Evolutionary conservation across 2,888 invertebrate genomes (phyloP), one percentile per base, ranked within the genome.

Genomic region (Sinhomidia bicolor): DNA sequence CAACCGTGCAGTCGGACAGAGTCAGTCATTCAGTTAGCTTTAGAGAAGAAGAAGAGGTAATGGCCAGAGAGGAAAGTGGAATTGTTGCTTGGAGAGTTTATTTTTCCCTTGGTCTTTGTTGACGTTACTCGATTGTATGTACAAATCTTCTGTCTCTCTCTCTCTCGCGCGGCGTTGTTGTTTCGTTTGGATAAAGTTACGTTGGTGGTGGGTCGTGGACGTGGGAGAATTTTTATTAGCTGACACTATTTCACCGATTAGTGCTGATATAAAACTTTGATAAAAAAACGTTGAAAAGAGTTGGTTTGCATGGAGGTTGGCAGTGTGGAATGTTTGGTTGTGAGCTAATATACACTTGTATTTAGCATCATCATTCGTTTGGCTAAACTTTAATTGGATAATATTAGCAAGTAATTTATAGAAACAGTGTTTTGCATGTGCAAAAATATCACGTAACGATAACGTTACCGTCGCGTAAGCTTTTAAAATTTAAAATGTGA

Each of bases 221-320:
- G 88, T 88, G 83, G 88, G 88, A 88, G 83, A 88, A 83, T 88
- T 88, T 83, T 83, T 88, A 88, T 88, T 88, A 71, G 60, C 57
- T 79, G 79, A 83, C 83, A 88, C 79, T 84, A 54, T 71, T 88
- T 60, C 7, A n/a, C 65, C 65, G 7, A 65, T 32, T 65, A 32
- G 65, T 65, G 14, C n/a, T n/a, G 32, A 65, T 65, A 65, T 65
- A 6, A 17, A 57, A 20, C n/a, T 57, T 57, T 29, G 26, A 54
- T 54, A 54, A 4, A 54, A 54, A 36, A 36, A 36, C 7, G 36
- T 3, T 36, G 36, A 36, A 62, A 4, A 29, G 14, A 14, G 29
- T 29, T 29, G 14, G 29, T 12, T 6, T n/a, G 65, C 65, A 65
- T 32, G n/a, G 1, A 23, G 2, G 6, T 7, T n/a, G n/a, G n/a